Conservation (phyloP, 2,888 invertebrate genomes). For the Caenorhabditis sp. region DNA sequence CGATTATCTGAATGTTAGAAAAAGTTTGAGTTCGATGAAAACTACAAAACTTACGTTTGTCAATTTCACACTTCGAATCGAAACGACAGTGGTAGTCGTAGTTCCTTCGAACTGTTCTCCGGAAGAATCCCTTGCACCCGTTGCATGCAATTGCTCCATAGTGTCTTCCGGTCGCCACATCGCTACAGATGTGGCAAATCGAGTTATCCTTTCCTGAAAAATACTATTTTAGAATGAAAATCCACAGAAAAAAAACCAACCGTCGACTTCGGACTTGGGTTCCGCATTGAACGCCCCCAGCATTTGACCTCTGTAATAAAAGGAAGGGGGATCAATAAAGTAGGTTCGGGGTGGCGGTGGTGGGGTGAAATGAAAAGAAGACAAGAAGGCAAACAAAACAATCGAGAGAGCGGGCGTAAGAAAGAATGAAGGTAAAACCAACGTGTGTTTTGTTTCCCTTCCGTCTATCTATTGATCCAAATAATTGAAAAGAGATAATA, state of each 20-base stretch:
- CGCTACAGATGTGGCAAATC: slow-evolving; percentile 80
- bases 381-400: slow-evolving; percentile 65
- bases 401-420: slow-evolving; percentile 54
- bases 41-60: slow-evolving; percentile 78
- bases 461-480: slow-evolving; percentile 52
- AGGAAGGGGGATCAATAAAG: slow-evolving; percentile 50
- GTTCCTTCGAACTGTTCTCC: slow-evolving; percentile 80
- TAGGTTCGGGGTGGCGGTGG: slow-evolving; percentile 58
- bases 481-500: slow-evolving; percentile 43
- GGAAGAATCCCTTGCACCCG: slow-evolving; percentile 82
- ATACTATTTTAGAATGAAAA: too few species aligned
- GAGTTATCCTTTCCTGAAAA: slow-evolving; percentile 56
- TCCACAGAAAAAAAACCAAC: slow-evolving; percentile 9
- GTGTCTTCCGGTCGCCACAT: slow-evolving; percentile 80
- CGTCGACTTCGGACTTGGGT: slow-evolving; percentile 19
- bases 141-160: slow-evolving; percentile 81
- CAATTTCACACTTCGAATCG: slow-evolving; percentile 78
- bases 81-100: slow-evolving; percentile 82
- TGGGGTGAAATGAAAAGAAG: slow-evolving; percentile 54
- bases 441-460: slow-evolving; percentile 61
- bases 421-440: slow-evolving; percentile 59
- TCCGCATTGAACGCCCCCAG: slow-evolving; percentile 28
- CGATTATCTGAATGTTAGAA: slow-evolving; percentile 80
- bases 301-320: slow-evolving; percentile 58
- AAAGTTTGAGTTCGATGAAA: neutral